Conservation (phyloP, 2,113 vertebrate species). For the Cyanoramphus novaezelandiae region DNA sequence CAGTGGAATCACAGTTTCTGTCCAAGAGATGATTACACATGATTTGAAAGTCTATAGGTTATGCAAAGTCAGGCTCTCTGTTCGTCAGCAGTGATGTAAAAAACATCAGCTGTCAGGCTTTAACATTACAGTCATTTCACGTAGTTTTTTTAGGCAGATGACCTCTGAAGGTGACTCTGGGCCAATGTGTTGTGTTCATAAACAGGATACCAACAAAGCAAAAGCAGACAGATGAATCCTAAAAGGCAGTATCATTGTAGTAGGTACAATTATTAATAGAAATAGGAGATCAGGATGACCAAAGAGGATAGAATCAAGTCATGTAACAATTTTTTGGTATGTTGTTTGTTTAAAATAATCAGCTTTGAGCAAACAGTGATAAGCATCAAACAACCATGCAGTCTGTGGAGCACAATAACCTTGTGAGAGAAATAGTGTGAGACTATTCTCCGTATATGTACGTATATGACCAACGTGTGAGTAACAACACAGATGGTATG, state of each 20-base stretch:
- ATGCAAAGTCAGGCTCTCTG: not conserved
- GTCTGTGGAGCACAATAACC: conserved; percentile 16
- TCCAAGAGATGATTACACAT: not conserved
- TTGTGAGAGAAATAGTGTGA: not conserved
- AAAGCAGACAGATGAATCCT: not conserved
- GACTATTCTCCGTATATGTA: not conserved
- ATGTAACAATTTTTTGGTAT: not conserved
- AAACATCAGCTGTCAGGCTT: not conserved
- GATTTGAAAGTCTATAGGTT: not conserved
- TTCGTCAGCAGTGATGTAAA: not conserved
- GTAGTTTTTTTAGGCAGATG: not conserved
- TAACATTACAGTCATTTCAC: not conserved
- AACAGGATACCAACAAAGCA: not conserved
- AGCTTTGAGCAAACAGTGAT: conserved; percentile 19
- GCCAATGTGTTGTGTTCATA: not conserved
- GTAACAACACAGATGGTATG: not conserved
- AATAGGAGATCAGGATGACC: not conserved
- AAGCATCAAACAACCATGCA: not conserved
- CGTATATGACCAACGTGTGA: not conserved
- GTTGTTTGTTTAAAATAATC: not conserved
- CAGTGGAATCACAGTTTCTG: not conserved
- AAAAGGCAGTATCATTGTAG: not conserved
- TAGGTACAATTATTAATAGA: not conserved
- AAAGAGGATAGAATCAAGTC: not conserved
- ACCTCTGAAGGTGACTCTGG: not conserved